Percentiles rank a stretch among this genome's conserved stretches.
These are phyloP conservation scores for Keiferia lycopersicella DNA, from an alignment of 2,888 invertebrate species.

Conservation along the genomic window DNA sequence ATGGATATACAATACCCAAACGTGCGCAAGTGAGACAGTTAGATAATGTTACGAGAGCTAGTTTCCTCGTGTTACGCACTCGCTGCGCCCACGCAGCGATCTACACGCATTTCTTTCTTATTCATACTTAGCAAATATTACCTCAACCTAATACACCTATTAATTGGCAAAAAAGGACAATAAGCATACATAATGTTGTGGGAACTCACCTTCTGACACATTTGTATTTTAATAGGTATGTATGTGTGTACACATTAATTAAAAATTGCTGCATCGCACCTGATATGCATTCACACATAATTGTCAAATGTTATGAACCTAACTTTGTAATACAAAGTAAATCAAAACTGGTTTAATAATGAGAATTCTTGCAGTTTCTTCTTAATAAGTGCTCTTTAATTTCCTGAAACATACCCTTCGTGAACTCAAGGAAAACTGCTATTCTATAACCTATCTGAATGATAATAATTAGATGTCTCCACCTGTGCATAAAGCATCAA, in stretches of 20 bases:
- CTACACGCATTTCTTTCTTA: constrained; percentile 41
- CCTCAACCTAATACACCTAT: constrained; percentile 40
- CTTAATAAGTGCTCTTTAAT: constrained; percentile 16
- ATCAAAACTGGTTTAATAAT: constrained; percentile 4
- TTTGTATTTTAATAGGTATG: neutral
- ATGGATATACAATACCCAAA: constrained; percentile 13
- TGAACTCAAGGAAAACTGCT: constrained; percentile 73
- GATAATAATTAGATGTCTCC: constrained; percentile 67
- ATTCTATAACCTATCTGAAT: constrained; percentile 70
- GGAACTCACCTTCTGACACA: constrained; percentile 17
- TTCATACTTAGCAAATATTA: constrained; percentile 50
- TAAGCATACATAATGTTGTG: constrained; percentile 20
- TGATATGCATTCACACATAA: constrained; percentile 5
- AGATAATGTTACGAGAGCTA: constrained; percentile 62
- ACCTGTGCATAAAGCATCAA: constrained; percentile 67
- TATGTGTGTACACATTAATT: neutral
- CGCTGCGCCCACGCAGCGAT: constrained; percentile 43
- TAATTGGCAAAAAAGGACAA: constrained; percentile 40
- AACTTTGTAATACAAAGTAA: neutral
- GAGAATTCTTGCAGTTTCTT: constrained; percentile 10
- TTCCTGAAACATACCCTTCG: constrained; percentile 54
- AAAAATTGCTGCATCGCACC: constrained; percentile 7
- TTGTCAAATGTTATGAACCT: constrained; percentile 9
- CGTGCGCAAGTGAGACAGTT: constrained; percentile 44
- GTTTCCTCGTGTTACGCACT: constrained; percentile 68